Conservation (phyloP, 2,113 vertebrate species). For the Trachemys scripta region DNA sequence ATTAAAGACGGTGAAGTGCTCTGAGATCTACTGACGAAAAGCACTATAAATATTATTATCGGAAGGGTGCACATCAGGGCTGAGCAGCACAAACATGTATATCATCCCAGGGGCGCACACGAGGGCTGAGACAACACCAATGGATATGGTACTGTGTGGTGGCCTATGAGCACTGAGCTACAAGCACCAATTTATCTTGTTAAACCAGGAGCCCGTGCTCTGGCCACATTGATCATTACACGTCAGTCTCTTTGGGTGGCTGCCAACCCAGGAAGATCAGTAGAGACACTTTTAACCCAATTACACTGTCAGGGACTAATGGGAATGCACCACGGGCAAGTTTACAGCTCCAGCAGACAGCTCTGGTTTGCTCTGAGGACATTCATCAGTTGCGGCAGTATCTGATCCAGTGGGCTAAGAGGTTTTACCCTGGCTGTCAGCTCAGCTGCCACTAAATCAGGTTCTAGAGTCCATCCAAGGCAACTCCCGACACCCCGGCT, state of each 20-base stretch:
- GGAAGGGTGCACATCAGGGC: not conserved
- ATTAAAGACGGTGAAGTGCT: not conserved
- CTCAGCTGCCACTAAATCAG: rapidly evolving
- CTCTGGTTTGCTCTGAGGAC: not conserved
- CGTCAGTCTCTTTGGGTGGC: not conserved
- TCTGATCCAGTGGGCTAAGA: not conserved
- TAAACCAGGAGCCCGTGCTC: not conserved
- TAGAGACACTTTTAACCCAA: not conserved
- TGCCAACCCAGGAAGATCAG: not conserved
- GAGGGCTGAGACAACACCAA: not conserved
- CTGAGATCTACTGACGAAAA: not conserved
- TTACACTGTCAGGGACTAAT: not conserved
- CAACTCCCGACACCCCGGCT: not conserved
- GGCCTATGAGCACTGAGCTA: not conserved
- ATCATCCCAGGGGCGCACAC: not conserved
- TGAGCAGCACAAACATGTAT: not conserved
- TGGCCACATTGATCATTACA: not conserved
- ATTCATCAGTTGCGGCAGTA: not conserved
- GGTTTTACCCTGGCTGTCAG: not conserved
- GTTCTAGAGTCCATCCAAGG: rapidly evolving
- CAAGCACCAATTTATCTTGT: not conserved
- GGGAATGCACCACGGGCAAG: not conserved
- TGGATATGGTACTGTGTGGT: not conserved
- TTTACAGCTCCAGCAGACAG: not conserved
- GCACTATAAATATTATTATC: not conserved